These are phyloP conservation scores for Mythimna lalbum DNA, from an alignment of 2,888 invertebrate genomes.

Conservation along the genomic window DNA sequence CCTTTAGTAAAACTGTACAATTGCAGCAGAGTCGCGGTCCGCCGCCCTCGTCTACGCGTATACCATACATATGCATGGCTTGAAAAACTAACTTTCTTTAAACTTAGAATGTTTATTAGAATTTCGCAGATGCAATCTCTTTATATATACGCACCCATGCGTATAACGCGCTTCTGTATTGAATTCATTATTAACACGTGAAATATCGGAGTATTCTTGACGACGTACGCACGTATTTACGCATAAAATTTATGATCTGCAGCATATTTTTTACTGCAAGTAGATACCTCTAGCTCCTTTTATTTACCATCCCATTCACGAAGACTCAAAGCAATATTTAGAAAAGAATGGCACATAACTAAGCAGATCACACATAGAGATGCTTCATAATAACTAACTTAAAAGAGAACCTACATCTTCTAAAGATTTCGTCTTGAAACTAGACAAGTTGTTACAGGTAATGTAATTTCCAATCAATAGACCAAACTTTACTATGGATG, in stretches of 20 bases:
- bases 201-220: slow-evolving; percentile 38
- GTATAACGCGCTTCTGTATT: slow-evolving; percentile 67
- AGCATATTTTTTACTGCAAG: no score
- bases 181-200: slow-evolving; percentile 63
- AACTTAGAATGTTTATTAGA: slow-evolving; percentile 80
- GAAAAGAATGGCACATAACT: background rate
- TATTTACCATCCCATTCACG: background rate
- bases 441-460: background rate
- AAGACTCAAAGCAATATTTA: background rate
- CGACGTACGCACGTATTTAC: slow-evolving; percentile 32
- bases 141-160: slow-evolving; percentile 78
- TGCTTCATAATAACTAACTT: background rate
- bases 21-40: slow-evolving; percentile 73
- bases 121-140: slow-evolving; percentile 84
- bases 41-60: slow-evolving; percentile 71
- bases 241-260: slow-evolving; percentile 22
- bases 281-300: background rate
- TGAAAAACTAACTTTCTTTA: slow-evolving; percentile 87
- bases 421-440: background rate
- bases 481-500: no score
- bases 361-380: background rate
- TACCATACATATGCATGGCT: slow-evolving; percentile 83
- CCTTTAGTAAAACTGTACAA: slow-evolving; percentile 60
- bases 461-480: background rate
- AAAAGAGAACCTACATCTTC: background rate